Evolutionary conservation across 1,140 invertebrate genomes (phyloP).

Genomic region (Radopholus similis): DNA sequence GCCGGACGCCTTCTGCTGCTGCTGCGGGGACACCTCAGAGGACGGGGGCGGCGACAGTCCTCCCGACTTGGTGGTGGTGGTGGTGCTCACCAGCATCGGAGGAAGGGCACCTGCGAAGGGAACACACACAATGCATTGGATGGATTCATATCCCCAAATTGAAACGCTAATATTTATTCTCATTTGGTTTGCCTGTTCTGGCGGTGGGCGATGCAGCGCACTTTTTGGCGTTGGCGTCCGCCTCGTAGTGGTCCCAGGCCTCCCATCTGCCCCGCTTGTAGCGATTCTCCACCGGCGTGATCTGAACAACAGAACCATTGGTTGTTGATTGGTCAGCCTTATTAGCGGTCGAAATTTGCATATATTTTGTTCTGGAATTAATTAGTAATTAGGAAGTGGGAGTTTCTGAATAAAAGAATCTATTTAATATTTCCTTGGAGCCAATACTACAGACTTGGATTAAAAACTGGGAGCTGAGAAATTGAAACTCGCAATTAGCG

Average conservation of each 20-base stretch:
- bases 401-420: too few species aligned
- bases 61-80: background rate
- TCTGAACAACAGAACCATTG: background rate
- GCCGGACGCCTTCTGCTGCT: background rate
- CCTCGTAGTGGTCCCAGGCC: slow-evolving; percentile 16
- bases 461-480: too few species aligned
- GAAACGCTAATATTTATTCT: background rate
- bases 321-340: background rate
- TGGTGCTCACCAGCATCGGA: too few species aligned
- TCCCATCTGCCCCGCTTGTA: slow-evolving; percentile 15
- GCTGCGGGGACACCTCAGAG: background rate
- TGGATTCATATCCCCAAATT: background rate
- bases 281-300: slow-evolving; percentile 10
- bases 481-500: too few species aligned
- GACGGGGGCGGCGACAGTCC: background rate
- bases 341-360: too few species aligned
- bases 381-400: too few species aligned
- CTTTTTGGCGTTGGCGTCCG: background rate
- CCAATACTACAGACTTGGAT: too few species aligned
- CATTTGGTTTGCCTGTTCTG: background rate
- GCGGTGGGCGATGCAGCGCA: background rate
- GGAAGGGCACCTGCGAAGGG: too few species aligned
- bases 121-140: background rate
- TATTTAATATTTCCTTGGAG: too few species aligned
- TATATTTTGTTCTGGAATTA: too few species aligned